Conservation (phyloP, 2,888 invertebrate species). For the Agonum fuliginosum region DNA sequence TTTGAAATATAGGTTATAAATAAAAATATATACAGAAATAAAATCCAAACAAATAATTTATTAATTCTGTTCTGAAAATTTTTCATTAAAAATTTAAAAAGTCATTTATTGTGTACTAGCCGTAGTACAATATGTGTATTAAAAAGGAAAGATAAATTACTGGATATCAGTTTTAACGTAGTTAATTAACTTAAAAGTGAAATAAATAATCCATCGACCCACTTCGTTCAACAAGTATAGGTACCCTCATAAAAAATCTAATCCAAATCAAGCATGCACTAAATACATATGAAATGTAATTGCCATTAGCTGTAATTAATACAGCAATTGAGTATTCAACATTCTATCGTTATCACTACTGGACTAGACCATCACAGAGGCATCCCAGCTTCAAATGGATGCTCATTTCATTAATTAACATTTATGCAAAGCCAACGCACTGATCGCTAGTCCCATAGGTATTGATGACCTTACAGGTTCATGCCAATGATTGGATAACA, state of each 20-base stretch:
- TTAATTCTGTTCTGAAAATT: too few relatives aligned
- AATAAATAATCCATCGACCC: neutral
- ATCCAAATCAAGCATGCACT: neutral
- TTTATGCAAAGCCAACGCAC: neutral
- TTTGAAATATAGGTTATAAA: too few relatives aligned
- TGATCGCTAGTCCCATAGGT: too few relatives aligned
- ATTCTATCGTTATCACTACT: too few relatives aligned
- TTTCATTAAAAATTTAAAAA: too few relatives aligned
- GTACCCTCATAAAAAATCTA: slow-evolving; percentile 9
- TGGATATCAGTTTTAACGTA: neutral
- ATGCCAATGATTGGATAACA: neutral
- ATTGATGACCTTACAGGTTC: neutral
- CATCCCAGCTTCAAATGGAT: neutral
- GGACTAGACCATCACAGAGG: too few relatives aligned
- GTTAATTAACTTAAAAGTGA: neutral
- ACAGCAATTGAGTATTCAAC: slow-evolving; percentile 2
- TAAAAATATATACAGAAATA: too few relatives aligned
- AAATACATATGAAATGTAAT: slow-evolving; percentile 28
- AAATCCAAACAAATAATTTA: too few relatives aligned
- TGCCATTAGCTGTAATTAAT: neutral
- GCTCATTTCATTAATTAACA: slow-evolving; percentile 15
- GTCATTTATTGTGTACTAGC: too few relatives aligned
- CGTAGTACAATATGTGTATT: too few relatives aligned
- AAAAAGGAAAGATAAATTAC: too few relatives aligned
- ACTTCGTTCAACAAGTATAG: neutral